Evolutionary conservation across 92 coral and sea anemone genomes (phyloP), one percentile per base, ranked within the genome.

Genomic region (Porites lobata): DNA sequence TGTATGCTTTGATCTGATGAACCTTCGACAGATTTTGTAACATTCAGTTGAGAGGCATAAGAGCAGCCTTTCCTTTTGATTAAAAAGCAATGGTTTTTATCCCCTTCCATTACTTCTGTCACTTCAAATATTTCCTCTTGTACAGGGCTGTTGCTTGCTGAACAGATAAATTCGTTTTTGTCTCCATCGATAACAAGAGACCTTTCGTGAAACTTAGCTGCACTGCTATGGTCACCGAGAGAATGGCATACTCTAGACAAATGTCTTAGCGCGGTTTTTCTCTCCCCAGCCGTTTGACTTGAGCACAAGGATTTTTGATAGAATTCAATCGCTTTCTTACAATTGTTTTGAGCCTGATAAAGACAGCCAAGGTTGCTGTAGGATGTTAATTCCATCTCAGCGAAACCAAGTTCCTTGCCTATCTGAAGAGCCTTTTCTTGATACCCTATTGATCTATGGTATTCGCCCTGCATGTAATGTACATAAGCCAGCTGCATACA

Each of bases 81-180:
- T 4, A 68, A 15, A 50, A 68, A 68, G 50, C 47, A 50, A 9
- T 29, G 50, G 17, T 68, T 68, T 8, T 68, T 51, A 7, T 12
- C 47, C 73, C 73, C 73, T 68, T 68, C 50, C 73, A 68, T 68
- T 21, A 68, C 73, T 29, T 68, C 73, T 7, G 14, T 22, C 11
- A 22, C 29, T 68, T 68, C 73, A 68, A 68, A 68, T 24, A 2
- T 6, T 9, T 68, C 50, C 29, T 68, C 73, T 22, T 68, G 47
- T 22, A 29, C 14, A 29, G 50, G 18, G 7, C 3, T 15, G 22
- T 29, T 66, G 10, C 24, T 17, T 66, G 71, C 6, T 3, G 71
- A 66, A 22, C 71, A 66, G 1, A 66, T 66, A 22, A 66, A 68
- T 9, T 68, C 73, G 2, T 68, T 26, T 9, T 26, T 26, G 71